Evolutionary conservation across 2,888 invertebrate species (phyloP).

Genomic region (Epinotia ramella): DNA sequence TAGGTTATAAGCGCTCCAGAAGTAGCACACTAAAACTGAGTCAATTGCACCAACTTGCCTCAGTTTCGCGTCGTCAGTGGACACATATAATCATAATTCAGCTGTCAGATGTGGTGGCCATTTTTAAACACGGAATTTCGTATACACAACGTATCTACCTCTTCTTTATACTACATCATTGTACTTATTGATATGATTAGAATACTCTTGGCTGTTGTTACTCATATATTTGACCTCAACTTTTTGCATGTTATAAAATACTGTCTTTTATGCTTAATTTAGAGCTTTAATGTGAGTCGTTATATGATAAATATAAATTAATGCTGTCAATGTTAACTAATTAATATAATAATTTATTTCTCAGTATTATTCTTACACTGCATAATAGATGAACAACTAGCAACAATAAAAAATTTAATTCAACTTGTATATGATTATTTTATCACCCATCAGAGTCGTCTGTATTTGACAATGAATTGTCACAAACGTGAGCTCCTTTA

Average conservation of each 20-base stretch:
- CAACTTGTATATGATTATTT: constrained; percentile 49
- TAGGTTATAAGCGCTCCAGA: too few relatives aligned
- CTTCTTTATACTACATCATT: too few relatives aligned
- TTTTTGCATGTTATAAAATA: not conserved
- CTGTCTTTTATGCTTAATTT: not conserved
- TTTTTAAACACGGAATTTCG: too few relatives aligned
- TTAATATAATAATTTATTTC: constrained; percentile 38
- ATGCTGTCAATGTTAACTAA: constrained; percentile 2
- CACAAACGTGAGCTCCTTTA: constrained; percentile 87
- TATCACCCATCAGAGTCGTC: constrained; percentile 60
- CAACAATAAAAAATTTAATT: constrained; percentile 16
- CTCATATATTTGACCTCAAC: not conserved
- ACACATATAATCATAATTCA: too few relatives aligned
- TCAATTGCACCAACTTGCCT: too few relatives aligned
- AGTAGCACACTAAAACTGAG: too few relatives aligned
- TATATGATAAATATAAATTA: constrained; percentile 13
- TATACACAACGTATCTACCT: too few relatives aligned
- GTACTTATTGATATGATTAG: not conserved
- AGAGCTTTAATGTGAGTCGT: constrained; percentile 34
- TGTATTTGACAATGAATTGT: constrained; percentile 60
- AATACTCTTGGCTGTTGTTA: constrained; percentile 9
- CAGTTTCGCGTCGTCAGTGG: too few relatives aligned
- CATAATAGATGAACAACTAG: not conserved
- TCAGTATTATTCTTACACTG: constrained; percentile 17
- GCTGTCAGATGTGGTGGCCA: too few relatives aligned